Evolutionary conservation across 2,113 vertebrate species (phyloP).

Genomic region (Charadrius vociferus): DNA sequence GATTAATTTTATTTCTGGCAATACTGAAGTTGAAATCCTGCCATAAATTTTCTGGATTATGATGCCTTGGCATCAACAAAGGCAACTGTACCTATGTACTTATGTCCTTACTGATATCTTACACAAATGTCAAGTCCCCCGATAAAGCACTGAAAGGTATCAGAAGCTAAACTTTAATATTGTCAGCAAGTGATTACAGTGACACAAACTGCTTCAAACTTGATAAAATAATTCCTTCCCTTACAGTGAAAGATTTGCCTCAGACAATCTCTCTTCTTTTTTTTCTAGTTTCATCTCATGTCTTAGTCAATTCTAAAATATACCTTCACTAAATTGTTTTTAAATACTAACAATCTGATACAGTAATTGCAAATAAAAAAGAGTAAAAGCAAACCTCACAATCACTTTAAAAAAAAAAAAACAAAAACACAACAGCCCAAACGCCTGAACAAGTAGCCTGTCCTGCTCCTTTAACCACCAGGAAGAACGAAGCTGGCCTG

Average conservation of each 20-base stretch:
- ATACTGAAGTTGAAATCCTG: slow-evolving; percentile 71
- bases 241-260: background rate
- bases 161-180: background rate
- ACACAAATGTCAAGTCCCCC: slow-evolving; percentile 49
- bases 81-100: slow-evolving; percentile 47
- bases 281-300: background rate
- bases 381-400: background rate
- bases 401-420: background rate
- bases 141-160: slow-evolving; percentile 27
- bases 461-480: background rate
- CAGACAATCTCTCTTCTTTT: background rate
- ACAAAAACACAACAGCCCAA: background rate
- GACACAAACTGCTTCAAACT: background rate
- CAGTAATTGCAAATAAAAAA: background rate
- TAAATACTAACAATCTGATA: background rate
- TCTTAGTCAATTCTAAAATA: background rate
- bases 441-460: background rate
- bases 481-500: background rate
- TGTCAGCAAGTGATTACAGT: slow-evolving; percentile 42
- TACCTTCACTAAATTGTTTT: background rate
- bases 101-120: slow-evolving; percentile 62
- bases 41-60: slow-evolving; percentile 71
- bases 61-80: slow-evolving; percentile 65
- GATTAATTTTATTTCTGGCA: slow-evolving; percentile 72
- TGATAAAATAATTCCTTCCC: slow-evolving; percentile 7